Base-by-base conservation (phyloP, 1,140 invertebrate species). In the Penaeus vannamei region DNA sequence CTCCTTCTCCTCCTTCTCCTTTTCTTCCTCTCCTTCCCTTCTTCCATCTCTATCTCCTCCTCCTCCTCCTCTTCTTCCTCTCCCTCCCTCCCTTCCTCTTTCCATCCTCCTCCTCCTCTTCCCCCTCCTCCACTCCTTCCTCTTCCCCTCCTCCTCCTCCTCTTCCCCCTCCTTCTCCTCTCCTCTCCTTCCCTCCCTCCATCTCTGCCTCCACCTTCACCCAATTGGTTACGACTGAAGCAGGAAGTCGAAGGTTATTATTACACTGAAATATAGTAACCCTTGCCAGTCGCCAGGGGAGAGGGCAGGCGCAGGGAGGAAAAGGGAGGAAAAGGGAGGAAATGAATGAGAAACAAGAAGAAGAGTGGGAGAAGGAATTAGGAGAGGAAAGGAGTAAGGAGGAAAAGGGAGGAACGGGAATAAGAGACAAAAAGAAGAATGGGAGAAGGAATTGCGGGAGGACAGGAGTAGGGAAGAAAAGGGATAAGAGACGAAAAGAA, bases 191-290 rank as follows among this genome's bases (percentile, higher is more conserved):
- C 53, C 53, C 22, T n/a, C 32, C 61, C n/a, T 23, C 29, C 5
- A 29, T 29, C 23, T 1, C n/a, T 14, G 36, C 80, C n/a, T 29
- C 53, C 59, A 5, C 53, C n/a, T 29, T 42, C 7, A 8, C 81
- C 17, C 53, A 26, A 83, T 62, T 83, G 84, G 83, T 69, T 19
- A n/a, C 53, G 32, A 22, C 46, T 59, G 46, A 29, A 53, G 22
- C 79, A 81, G 79, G 79, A 81, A 32, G 79, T 29, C 60, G 20
- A n/a, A 17, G 79, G 46, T 81, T 53, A 81, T 59, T 19, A 81
- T 81, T 59, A 81, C n/a, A 14, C 53, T 81, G 46, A 81, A 59
- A 59, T 81, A 81, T 81, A 53, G 79, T 10, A n/a, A 14, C 23
- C 79, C 3, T 29, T 59, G 23, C 46, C 12, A 26, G 64, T 42